Base-by-base conservation (phyloP, 2,888 invertebrate genomes). In the Acrobasis suavella region DNA sequence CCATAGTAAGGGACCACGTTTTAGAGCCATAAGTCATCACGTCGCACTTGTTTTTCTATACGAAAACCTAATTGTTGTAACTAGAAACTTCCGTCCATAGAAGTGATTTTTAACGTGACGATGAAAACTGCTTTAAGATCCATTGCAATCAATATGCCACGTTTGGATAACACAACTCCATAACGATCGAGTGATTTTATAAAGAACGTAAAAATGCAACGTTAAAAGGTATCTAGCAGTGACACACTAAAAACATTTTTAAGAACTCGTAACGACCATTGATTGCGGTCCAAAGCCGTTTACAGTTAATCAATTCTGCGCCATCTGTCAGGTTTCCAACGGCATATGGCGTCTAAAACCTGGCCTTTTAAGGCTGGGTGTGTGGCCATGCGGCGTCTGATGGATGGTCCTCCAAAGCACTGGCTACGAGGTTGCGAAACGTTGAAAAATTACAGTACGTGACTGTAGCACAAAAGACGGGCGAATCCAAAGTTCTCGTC, bases 221-320 rank as follows among this genome's bases (percentile, higher is more conserved):
- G 73, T 73, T 66, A 70, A 62, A 63, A 60, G 62, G 62, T 76
- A 70, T 76, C 73, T 64, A 70, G 75, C 73, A 70, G 73, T 67
- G 72, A 68, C 60, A 62, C 64, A 68, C 72, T 69, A 71, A 75
- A 74, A 73, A 69, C 66, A 58, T 70, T 70, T 70, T 64, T 54
- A 60, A 68, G 68, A 50, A 64, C 72, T 80, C 77, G 81, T 85
- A 81, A 73, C 69, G 77, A 76, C 73, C 77, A 75, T 78, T 83
- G 84, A 87, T 86, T 84, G 81, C 80, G 73, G 72, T 76, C 78
- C 76, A 79, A 77, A 77, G 73, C 80, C 81, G 82, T 85, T 82
- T 84, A 82, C 75, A 87, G 85, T 78, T 84, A 86, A 89, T 86
- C 83, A 83, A 86, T 83, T 79, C 83, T 73, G 70, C 78, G 77